Conservation (phyloP, 2,888 invertebrate species). For the Noctua fimbriata region DNA sequence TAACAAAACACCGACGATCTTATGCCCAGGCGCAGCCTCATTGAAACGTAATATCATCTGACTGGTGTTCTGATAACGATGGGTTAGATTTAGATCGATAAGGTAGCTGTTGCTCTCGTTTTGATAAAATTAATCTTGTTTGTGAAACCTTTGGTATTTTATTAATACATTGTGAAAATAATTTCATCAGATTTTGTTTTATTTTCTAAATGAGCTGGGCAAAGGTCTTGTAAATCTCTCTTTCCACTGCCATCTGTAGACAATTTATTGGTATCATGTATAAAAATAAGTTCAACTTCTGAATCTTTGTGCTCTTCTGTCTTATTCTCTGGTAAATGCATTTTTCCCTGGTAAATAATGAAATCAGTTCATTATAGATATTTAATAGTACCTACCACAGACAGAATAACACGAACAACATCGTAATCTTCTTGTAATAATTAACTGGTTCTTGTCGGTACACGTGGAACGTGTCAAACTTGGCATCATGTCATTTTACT, state of each 20-base stretch:
- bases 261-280: background rate
- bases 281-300: background rate
- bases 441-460: too few species aligned
- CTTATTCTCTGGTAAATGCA: background rate
- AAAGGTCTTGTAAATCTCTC: background rate
- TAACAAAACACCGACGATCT: conserved; percentile 38
- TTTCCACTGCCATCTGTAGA: background rate
- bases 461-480: too few species aligned
- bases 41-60: conserved; percentile 55
- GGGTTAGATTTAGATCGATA: conserved; percentile 40
- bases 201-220: background rate
- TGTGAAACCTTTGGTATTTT: conserved; percentile 14
- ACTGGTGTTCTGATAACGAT: conserved; percentile 25
- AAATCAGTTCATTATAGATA: background rate
- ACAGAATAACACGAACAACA: background rate
- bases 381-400: background rate
- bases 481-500: background rate
- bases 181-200: background rate
- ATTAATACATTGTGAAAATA: background rate
- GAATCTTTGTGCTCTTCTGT: background rate
- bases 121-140: conserved; percentile 33
- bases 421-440: background rate
- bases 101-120: conserved; percentile 26
- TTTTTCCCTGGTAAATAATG: background rate
- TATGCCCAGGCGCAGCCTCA: conserved; percentile 34